These are phyloP conservation scores for Zophobas morio DNA, from an alignment of 1,140 invertebrate species.

Conservation along the genomic window DNA sequence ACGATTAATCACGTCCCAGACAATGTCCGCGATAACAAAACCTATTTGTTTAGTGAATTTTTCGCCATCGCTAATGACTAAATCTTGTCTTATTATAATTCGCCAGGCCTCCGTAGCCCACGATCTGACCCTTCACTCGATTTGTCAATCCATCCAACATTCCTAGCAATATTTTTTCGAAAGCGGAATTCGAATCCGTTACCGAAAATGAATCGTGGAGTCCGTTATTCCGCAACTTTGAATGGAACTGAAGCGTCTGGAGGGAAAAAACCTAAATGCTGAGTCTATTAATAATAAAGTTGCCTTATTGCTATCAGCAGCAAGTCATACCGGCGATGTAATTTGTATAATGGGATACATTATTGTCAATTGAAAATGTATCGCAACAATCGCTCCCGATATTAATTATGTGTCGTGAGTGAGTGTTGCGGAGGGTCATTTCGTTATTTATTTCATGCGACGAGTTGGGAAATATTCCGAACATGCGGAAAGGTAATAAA, in stretches of 20 bases:
- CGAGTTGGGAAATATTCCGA: too few relatives aligned
- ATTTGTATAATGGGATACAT: slow-evolving; percentile 3
- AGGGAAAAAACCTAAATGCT: not conserved
- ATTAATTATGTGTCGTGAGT: not conserved
- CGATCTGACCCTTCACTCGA: not conserved
- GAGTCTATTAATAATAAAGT: slow-evolving; percentile 14
- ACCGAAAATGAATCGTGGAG: slow-evolving; percentile 3
- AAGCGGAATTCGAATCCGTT: slow-evolving; percentile 13
- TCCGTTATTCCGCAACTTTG: not conserved
- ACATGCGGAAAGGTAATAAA: too few relatives aligned
- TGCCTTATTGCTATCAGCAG: not conserved
- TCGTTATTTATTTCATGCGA: not conserved
- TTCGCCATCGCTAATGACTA: not conserved
- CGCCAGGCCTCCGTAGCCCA: not conserved
- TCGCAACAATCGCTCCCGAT: not conserved
- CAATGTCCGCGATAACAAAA: not conserved
- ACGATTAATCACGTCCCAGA: slow-evolving; percentile 6
- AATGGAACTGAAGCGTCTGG: not conserved
- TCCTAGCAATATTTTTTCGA: not conserved
- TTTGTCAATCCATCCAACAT: not conserved
- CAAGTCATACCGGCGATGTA: not conserved
- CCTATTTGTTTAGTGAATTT: slow-evolving; percentile 7
- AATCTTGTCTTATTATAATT: slow-evolving; percentile 11
- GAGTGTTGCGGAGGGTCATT: not conserved
- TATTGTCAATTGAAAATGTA: not conserved